Base-by-base conservation (phyloP, 2,113 vertebrate species). In the Chaenogobius annularis region DNA sequence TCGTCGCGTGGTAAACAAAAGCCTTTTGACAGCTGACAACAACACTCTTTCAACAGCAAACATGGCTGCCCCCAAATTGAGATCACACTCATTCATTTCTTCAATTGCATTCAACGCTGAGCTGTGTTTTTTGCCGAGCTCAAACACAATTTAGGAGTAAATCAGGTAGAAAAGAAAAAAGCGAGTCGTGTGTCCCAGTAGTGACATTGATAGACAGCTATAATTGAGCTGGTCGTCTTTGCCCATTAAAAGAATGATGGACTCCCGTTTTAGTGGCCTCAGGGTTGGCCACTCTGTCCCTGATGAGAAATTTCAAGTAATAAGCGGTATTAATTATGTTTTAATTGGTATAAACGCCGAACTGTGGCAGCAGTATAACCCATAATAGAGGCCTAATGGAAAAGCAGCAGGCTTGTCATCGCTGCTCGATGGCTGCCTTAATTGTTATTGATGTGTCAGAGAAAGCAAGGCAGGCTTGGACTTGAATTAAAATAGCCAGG, bases 301-400 rank as follows among this genome's bases (percentile, higher is more conserved):
- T 90, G 90, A 89, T 90, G 89, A 92, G 80, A 91, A 89, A 90
- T 90, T 88, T 80, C 82, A 82, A 89, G 77, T 91, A 91, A 92
- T 93, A 92, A 92, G 90, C 87, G 68, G 84, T 90, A 90, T 90
- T 92, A 93, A 94, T 93, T 90, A 91, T 58, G 76, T 79, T 85
- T 90, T 93, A 94, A 94, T 94, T 93, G 91, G 86, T 89, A 89
- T 92, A 92, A 93, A 93, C 91, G 87, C 85, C 66, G 69, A 83
- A 83, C 86, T 89, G 90, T 89, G 83, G 80, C 81, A 91, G 80
- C 77, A 84, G 85, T 85, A 85, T 89, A 77, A 84, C 81, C 79
- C 78, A 81, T 74, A 79, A 86, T 85, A 68, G 59, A 76, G 79
- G 79, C 70, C 77, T 91, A 91, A 93, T 94, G 88, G 87, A 83